phyloP scores from a whole-genome alignment of 2,888 invertebrate genomes.

The Andrena minutula region DNA sequence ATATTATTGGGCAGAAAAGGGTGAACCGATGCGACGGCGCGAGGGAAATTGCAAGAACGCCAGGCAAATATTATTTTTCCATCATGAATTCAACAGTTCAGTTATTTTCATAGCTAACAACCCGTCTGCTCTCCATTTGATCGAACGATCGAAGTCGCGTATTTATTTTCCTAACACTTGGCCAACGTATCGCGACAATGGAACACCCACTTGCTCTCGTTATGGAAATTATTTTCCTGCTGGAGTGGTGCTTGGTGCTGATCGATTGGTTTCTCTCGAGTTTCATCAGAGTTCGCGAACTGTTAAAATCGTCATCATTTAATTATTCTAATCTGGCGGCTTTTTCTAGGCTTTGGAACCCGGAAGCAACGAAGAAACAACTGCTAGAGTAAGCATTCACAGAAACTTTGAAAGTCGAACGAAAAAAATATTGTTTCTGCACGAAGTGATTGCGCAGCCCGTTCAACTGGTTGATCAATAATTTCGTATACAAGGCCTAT shows the following conservation, averaged over 20 bases:
- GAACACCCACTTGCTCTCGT: conserved; percentile 58
- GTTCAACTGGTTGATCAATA: conserved; percentile 75
- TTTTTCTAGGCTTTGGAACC: too few species aligned
- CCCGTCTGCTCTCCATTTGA: conserved; percentile 51
- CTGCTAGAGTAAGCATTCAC: too few species aligned
- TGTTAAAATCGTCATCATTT: neutral
- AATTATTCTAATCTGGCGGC: neutral
- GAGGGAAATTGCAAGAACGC: conserved; percentile 63
- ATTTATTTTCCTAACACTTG: conserved; percentile 80
- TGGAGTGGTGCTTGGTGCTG: neutral
- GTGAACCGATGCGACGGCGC: conserved; percentile 2
- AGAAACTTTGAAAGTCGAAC: too few species aligned
- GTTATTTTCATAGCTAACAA: conserved; percentile 76
- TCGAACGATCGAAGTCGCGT: conserved; percentile 66
- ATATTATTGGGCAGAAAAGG: conserved; percentile 35
- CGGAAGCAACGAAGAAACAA: too few species aligned
- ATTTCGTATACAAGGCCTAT: conserved; percentile 81
- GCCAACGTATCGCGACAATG: conserved; percentile 37
- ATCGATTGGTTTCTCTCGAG: conserved; percentile 26
- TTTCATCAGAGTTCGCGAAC: neutral
- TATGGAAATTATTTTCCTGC: conserved; percentile 57
- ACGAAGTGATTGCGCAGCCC: conserved; percentile 8
- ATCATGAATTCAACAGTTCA: conserved; percentile 63
- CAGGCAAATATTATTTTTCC: conserved; percentile 80
- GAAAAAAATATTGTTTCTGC: conserved; percentile 7